Evolutionary conservation across 2,888 invertebrate species (phyloP).

Genomic region (Cataglyphis cursor): DNA sequence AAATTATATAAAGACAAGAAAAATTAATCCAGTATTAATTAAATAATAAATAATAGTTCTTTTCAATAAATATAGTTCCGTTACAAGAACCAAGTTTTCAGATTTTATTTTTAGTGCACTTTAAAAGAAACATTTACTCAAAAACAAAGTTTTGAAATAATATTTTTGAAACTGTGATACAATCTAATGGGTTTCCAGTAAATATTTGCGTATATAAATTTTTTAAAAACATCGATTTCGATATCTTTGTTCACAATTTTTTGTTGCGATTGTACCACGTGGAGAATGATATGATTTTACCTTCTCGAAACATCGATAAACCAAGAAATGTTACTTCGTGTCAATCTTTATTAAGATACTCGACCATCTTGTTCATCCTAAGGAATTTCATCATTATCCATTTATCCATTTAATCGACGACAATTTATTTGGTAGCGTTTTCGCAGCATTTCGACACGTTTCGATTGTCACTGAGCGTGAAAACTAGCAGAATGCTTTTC

Average conservation of each 20-base stretch:
- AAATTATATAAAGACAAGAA: background rate
- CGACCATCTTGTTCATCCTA: background rate
- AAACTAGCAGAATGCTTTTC: conserved; percentile 52
- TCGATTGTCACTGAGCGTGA: conserved; percentile 36
- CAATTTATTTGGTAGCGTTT: conserved; percentile 31
- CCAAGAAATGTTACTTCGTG: background rate
- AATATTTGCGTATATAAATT: background rate
- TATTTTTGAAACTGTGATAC: background rate
- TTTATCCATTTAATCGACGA: conserved; percentile 42
- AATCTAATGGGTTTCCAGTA: too few species aligned
- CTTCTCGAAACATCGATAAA: background rate
- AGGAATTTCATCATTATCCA: background rate
- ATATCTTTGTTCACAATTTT: background rate
- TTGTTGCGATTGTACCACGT: background rate
- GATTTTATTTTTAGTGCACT: too few species aligned
- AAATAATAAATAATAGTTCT: background rate
- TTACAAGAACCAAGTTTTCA: too few species aligned
- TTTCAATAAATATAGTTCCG: too few species aligned
- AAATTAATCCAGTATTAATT: conserved; percentile 10
- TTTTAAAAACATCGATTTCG: background rate
- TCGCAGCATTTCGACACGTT: conserved; percentile 2
- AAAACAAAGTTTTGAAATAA: background rate
- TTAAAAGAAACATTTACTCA: too few species aligned
- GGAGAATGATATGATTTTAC: too few species aligned
- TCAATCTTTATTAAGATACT: too few species aligned